Conservation (phyloP, 2,797 vertebrate species). For the Sarcophilus harrisii region DNA sequence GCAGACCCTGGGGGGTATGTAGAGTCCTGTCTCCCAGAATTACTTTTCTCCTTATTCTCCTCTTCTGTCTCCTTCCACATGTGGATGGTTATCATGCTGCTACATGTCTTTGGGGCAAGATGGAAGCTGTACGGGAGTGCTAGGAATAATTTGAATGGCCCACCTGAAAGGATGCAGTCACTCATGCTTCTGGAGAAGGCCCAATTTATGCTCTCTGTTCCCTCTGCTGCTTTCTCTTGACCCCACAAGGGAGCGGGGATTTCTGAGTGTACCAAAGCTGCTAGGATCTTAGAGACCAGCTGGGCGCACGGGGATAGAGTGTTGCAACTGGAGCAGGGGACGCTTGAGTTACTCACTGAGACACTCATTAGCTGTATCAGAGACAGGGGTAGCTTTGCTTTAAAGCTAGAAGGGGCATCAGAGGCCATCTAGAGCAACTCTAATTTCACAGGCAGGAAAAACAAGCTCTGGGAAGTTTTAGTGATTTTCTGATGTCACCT, state of each 20-base stretch:
- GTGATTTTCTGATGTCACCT: not conserved
- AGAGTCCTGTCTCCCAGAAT: not conserved
- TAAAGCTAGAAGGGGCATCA: not conserved
- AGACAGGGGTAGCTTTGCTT: not conserved
- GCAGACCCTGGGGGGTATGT: not conserved
- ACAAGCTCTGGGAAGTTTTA: not conserved
- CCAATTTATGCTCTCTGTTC: not conserved
- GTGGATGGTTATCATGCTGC: not conserved
- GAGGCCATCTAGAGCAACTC: not conserved
- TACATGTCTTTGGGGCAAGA: not conserved
- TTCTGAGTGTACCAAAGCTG: not conserved
- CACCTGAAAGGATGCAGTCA: not conserved
- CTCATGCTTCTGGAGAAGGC: not conserved
- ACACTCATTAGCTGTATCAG: not conserved
- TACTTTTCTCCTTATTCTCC: not conserved
- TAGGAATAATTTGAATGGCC: not conserved
- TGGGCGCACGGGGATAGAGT: not conserved
- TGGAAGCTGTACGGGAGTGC: not conserved
- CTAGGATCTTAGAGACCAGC: not conserved
- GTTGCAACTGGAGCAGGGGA: not conserved
- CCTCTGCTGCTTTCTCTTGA: not conserved
- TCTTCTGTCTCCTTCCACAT: not conserved
- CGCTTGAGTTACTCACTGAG: not conserved
- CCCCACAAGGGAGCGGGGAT: not conserved
- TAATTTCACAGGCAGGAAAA: not conserved